Percentiles rank a stretch among this genome's conserved stretches.
Conservation (phyloP, 2,113 vertebrate species). For the Trichomycterus rosablanca region DNA sequence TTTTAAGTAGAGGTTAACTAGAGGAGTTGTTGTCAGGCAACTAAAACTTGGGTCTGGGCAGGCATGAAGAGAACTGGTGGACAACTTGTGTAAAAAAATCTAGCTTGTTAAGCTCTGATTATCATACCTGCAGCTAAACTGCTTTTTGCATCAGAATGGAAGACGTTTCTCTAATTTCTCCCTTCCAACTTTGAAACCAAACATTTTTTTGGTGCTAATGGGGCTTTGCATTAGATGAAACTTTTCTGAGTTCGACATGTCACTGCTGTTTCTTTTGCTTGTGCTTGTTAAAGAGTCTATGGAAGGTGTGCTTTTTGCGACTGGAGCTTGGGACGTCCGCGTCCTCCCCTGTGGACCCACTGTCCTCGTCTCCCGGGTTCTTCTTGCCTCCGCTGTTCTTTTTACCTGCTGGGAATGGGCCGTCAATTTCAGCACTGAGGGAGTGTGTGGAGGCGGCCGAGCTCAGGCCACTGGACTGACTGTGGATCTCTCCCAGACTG, state of each 20-base stretch:
- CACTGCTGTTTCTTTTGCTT: constrained; percentile 35
- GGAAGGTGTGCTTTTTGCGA: constrained; percentile 81
- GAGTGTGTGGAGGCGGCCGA: constrained; percentile 78
- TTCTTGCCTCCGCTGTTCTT: constrained; percentile 67
- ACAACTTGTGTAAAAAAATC: no score
- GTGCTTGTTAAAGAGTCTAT: constrained; percentile 86
- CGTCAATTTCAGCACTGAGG: constrained; percentile 65
- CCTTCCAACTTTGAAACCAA: no score
- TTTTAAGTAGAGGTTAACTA: no score
- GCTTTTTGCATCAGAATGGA: no score
- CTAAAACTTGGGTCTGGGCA: no score
- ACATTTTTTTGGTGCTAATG: no score
- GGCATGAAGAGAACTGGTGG: no score
- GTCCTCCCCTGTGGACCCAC: constrained; percentile 74
- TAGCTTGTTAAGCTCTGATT: no score
- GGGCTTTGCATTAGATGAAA: no score
- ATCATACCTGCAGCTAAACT: no score
- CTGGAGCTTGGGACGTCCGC: constrained; percentile 70
- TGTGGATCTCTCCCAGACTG: constrained; percentile 82
- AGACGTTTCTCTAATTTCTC: no score
- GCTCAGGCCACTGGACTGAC: constrained; percentile 46
- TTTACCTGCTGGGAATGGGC: constrained; percentile 24
- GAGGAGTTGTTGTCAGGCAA: no score
- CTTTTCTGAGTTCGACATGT: background rate
- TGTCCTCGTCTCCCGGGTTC: constrained; percentile 74